Conservation (phyloP, 2,888 invertebrate genomes). For the Melieria picta region DNA sequence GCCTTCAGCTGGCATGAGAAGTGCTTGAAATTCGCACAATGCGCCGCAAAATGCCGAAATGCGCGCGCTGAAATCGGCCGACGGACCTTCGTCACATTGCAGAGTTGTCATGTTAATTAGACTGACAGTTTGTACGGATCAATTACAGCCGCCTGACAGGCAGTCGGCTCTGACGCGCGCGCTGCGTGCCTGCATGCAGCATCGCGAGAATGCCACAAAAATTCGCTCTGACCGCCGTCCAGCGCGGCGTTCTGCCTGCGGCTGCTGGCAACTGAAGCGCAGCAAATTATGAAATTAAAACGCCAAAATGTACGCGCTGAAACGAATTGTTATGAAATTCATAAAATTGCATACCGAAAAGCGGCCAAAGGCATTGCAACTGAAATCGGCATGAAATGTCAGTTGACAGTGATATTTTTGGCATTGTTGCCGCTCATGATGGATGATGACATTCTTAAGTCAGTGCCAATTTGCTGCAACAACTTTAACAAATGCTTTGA, state of each 20-base stretch:
- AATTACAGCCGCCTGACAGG: slow-evolving; percentile 22
- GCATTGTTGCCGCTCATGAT: slow-evolving; percentile 17
- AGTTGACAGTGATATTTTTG: too few relatives aligned
- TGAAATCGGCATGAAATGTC: not conserved
- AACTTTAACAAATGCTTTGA: too few relatives aligned
- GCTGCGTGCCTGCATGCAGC: not conserved
- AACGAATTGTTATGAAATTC: slow-evolving; percentile 19
- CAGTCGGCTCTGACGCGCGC: not conserved
- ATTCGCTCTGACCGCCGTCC: not conserved
- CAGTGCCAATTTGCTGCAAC: slow-evolving; percentile 14
- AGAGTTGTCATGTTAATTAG: slow-evolving; percentile 38
- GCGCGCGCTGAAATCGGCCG: not conserved
- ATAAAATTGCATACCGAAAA: slow-evolving; percentile 12
- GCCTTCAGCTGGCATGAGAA: not conserved
- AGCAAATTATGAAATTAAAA: slow-evolving; percentile 41
- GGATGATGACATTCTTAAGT: slow-evolving; percentile 31
- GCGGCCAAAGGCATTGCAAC: not conserved
- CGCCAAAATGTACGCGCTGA: slow-evolving; percentile 32
- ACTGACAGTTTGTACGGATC: slow-evolving; percentile 36
- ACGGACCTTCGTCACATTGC: slow-evolving; percentile 36
- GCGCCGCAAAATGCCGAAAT: slow-evolving; percentile 20
- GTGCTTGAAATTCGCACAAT: slow-evolving; percentile 19
- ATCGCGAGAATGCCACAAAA: not conserved
- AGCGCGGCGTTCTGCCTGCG: not conserved
- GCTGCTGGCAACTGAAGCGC: not conserved